Evolutionary conservation across 2,113 vertebrate genomes (phyloP).

Genomic region (Noturus placidus): DNA sequence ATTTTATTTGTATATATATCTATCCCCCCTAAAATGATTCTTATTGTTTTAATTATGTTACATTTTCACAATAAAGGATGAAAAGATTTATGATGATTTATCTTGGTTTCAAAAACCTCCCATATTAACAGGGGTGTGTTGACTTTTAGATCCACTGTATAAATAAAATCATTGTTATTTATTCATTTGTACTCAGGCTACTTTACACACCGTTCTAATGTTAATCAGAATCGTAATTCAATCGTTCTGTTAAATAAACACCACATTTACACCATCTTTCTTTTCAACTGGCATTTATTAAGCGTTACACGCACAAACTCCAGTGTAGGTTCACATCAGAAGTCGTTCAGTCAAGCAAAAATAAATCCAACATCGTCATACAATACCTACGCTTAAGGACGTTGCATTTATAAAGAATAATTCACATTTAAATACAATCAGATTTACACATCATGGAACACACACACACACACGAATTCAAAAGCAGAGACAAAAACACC

Average conservation of each 20-base stretch:
- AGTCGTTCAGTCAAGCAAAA: neutral
- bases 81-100: too few species aligned
- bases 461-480: neutral
- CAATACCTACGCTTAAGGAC: neutral
- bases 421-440: neutral
- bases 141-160: too few species aligned
- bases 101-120: too few species aligned
- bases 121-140: too few species aligned
- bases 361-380: neutral
- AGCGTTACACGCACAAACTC: constrained; percentile 11
- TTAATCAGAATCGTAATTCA: neutral
- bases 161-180: too few species aligned
- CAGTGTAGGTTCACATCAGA: constrained; percentile 4
- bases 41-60: too few species aligned
- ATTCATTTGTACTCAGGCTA: neutral
- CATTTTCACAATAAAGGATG: too few species aligned
- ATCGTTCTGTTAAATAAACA: neutral
- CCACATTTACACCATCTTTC: neutral
- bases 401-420: neutral
- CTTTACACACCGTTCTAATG: neutral
- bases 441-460: neutral
- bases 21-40: too few species aligned
- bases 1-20: too few species aligned
- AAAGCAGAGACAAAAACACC: neutral
- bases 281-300: constrained; percentile 37